Percentiles rank a stretch among this genome's conserved stretches.
Conservation (phyloP, 2,888 invertebrate species). For the Prenolepis imparis region DNA sequence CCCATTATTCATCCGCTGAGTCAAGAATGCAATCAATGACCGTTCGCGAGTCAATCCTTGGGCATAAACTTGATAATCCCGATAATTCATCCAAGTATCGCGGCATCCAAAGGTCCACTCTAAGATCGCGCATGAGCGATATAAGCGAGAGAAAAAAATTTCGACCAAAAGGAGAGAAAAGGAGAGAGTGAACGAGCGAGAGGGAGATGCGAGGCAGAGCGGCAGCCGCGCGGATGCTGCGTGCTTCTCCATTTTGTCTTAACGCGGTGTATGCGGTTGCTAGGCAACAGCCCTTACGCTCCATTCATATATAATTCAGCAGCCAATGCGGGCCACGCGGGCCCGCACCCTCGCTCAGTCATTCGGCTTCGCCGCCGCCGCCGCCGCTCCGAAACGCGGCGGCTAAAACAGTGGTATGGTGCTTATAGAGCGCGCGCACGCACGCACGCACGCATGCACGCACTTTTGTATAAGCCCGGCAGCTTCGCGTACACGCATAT, state of each 20-base stretch:
- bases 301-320: slow-evolving; percentile 86
- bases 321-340: slow-evolving; percentile 86
- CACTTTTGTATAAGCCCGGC: too few species aligned
- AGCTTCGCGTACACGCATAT: slow-evolving; percentile 42
- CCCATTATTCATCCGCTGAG: slow-evolving; percentile 13
- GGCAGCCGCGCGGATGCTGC: slow-evolving; percentile 76
- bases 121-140: not conserved
- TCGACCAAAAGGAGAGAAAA: slow-evolving; percentile 10
- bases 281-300: slow-evolving; percentile 86
- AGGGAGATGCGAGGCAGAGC: slow-evolving; percentile 63
- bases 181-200: not conserved
- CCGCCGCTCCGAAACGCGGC: slow-evolving; percentile 74
- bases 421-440: slow-evolving; percentile 71
- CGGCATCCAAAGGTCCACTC: not conserved
- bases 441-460: slow-evolving; percentile 66
- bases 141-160: slow-evolving; percentile 5
- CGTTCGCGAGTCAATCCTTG: slow-evolving; percentile 30
- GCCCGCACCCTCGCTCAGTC: slow-evolving; percentile 81
- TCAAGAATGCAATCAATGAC: slow-evolving; percentile 28
- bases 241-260: slow-evolving; percentile 86
- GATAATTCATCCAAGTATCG: slow-evolving; percentile 25
- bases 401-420: slow-evolving; percentile 74
- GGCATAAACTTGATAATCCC: slow-evolving; percentile 12
- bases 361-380: slow-evolving; percentile 75
- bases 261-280: slow-evolving; percentile 85